Conservation (phyloP, 2,888 invertebrate species). For the Laspeyria flexula region DNA sequence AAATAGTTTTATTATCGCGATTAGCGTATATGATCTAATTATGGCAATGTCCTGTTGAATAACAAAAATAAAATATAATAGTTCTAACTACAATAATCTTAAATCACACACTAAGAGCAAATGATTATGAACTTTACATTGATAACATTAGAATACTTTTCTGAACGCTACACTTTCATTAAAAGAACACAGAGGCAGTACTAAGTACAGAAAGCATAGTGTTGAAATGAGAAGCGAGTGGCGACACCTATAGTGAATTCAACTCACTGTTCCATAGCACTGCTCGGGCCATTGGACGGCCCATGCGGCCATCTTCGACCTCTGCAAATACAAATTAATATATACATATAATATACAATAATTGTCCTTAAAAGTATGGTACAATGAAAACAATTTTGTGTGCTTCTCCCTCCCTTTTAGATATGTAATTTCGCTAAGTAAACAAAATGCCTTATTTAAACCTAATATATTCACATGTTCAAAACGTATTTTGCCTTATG, state of each 20-base stretch:
- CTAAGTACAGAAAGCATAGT: conserved; percentile 30
- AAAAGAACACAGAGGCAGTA: conserved; percentile 15
- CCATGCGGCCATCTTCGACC: conserved; percentile 92
- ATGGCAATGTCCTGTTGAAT: too few species aligned
- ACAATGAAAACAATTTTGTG: too few species aligned
- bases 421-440: too few species aligned
- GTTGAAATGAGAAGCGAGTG: conserved; percentile 54
- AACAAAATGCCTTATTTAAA: too few species aligned
- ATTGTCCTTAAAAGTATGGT: background rate
- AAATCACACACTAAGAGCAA: background rate
- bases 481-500: too few species aligned
- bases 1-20: too few species aligned
- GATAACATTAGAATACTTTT: background rate
- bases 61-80: too few species aligned
- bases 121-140: background rate
- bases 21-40: too few species aligned
- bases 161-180: conserved; percentile 12
- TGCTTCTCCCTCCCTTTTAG: too few species aligned
- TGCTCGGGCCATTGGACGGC: conserved; percentile 91
- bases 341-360: conserved; percentile 6
- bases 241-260: conserved; percentile 54
- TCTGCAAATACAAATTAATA: conserved; percentile 78
- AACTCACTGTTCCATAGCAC: conserved; percentile 95
- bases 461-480: too few species aligned
- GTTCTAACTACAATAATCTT: too few species aligned